Evolutionary conservation across 2,797 vertebrate genomes (phyloP), one percentile per base, ranked within the genome.

Genomic region (Neoniphon sammara): DNA sequence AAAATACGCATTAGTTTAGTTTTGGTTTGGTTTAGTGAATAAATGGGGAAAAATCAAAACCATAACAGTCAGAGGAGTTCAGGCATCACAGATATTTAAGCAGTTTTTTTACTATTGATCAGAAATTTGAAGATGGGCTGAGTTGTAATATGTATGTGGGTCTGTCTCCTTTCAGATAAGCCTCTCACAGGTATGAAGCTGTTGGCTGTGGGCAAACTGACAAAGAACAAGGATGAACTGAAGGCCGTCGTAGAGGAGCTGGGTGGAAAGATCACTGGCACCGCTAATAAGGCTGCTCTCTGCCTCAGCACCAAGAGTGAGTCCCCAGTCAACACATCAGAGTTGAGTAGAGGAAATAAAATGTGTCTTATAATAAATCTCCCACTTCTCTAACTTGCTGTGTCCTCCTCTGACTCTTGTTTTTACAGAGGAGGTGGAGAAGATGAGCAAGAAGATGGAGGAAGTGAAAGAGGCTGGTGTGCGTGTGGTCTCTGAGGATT

Each of bases 401-500:
- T 14, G 6, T 7, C 18, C 6, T 31, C 3, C 30, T 31, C 30
- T 31, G 30, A 6, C 2, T 74, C 1, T 0, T 53, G 17, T 73
- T 70, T 78, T 57, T 8, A 56, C 94, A 99, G 98, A 98, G 94
- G 98, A 99, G 62, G 87, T 99, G 20, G 97, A 98, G 82, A 99
- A 99, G 84, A 96, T 99, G 96, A 95, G 72, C 73, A 99, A 98
- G 92, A 99, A 98, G 87, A 99, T 99, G 97, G 97, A 98, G 82
- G 98, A 99, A 63, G 95, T 94, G 3, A 96, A 94, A 71, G 96
- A 95, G 0, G 96, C 95, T 0, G 95, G 94, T 0, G 88, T 99
- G 39, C 95, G 95, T 0, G 97, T 99, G 9, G 96, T 99, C 12
- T 94, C 96, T 0, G 97, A 98, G 79, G 94, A 91, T 0, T 97